Evolutionary conservation across 1,140 invertebrate genomes (phyloP), one percentile per base, ranked within the genome.

Genomic region (Microplitis demolitor): DNA sequence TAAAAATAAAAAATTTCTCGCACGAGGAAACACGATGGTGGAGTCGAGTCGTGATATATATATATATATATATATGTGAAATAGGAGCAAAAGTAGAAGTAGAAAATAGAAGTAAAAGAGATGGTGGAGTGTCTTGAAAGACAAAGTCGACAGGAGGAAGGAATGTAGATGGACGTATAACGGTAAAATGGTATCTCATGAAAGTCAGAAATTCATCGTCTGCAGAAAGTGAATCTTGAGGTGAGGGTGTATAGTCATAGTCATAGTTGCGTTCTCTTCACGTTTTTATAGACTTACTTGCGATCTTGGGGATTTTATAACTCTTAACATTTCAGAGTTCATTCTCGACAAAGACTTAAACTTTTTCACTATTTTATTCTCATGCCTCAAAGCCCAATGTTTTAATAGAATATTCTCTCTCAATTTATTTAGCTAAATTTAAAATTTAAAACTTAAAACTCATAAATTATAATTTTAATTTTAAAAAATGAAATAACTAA

Each of bases 131-230:
- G 69, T 34, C 62, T 37, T 63, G 45, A 51, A 16, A 58, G 54
- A 35, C n/a, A 69, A 60, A 45, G 62, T 34, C 53, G 62, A 53
- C 60, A 11, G 70, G 62, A 37, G 63, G 31, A 71, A 64, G 70
- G 61, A 66, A 66, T 67, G 56, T 50, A 50, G 58, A 72, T 72
- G 71, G 63, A 72, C 63, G 62, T 66, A 53, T 13, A 11, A 64
- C 50, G 69, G 60, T 45, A 53, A 67, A 69, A 60, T 60, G 67
- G 67, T 60, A 64, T 66, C 62, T 66, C 70, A 72, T 72, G 70
- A 72, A 72, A 72, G 61, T 72, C 61, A 64, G 45, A 56, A 72
- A 72, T 66, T 64, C 70, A 72, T 72, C 61, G 70, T 72, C 70
- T 50, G 6, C 31, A 33, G 62, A 53, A 45, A 54, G 56, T 66